phyloP scores from a whole-genome alignment of 2,113 vertebrate species.

The Callorhinus ursinus region DNA sequence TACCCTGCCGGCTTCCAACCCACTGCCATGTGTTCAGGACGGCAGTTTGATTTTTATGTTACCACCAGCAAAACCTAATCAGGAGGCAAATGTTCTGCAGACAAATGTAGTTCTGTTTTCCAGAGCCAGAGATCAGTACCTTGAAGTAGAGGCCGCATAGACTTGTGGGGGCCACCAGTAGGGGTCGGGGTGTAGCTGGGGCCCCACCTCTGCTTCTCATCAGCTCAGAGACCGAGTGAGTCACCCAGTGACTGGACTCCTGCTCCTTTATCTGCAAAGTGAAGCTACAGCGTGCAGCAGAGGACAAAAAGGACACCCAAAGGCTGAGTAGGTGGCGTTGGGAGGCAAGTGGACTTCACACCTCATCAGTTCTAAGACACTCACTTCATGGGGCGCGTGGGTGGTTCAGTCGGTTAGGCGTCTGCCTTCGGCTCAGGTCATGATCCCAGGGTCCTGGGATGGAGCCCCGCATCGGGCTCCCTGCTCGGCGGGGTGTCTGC shows the following conservation, averaged over 20 bases:
- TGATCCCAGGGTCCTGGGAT: too few relatives aligned
- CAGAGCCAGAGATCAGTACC: neutral
- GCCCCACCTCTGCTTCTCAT: neutral
- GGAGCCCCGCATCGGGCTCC: too few relatives aligned
- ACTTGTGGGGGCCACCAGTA: neutral
- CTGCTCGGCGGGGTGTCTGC: too few relatives aligned
- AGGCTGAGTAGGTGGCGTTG: neutral
- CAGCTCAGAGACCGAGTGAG: neutral
- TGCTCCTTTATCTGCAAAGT: neutral
- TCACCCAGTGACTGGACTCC: neutral
- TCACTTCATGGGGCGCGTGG: too few relatives aligned
- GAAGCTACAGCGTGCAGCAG: neutral
- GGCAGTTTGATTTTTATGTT: conserved; percentile 30
- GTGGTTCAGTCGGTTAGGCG: too few relatives aligned
- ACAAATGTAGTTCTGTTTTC: conserved; percentile 27
- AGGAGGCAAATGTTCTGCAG: neutral
- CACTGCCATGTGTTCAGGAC: neutral
- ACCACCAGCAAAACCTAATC: conserved; percentile 28
- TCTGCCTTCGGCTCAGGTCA: too few relatives aligned
- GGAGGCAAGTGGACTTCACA: neutral
- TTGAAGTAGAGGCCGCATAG: neutral
- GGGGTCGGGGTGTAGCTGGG: neutral
- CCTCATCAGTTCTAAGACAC: neutral
- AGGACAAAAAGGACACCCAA: neutral
- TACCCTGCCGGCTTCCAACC: neutral